These are phyloP conservation scores for Vulpes ferrilata DNA, from an alignment of 2,113 vertebrate species.

Conservation along the genomic window DNA sequence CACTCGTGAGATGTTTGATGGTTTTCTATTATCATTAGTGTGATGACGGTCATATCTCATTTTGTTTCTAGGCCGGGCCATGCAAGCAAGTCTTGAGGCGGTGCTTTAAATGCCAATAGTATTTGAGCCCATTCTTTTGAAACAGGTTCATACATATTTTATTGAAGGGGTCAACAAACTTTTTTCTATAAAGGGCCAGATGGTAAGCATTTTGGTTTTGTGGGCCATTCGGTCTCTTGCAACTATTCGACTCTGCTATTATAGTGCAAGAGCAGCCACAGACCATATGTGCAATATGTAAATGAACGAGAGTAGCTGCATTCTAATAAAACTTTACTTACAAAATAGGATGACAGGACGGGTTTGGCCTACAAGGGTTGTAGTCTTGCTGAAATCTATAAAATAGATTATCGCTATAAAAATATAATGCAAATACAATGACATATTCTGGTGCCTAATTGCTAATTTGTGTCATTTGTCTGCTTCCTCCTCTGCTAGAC, in stretches of 20 bases:
- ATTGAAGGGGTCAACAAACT: background rate
- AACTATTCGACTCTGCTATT: background rate
- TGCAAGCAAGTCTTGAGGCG: background rate
- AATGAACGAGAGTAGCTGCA: background rate
- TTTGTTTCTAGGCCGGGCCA: background rate
- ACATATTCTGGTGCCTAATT: background rate
- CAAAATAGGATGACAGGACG: background rate
- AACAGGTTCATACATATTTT: background rate
- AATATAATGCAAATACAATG: background rate
- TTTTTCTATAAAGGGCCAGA: background rate
- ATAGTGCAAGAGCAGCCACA: background rate
- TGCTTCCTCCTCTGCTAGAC: background rate
- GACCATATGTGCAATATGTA: background rate
- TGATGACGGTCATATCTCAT: background rate
- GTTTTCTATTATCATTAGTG: background rate
- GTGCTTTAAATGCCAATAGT: background rate
- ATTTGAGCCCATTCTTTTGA: slow-evolving; percentile 7
- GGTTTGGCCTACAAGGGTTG: background rate
- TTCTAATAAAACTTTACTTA: slow-evolving; percentile 6
- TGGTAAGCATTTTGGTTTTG: slow-evolving; percentile 38
- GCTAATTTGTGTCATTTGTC: background rate
- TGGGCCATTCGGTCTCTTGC: background rate
- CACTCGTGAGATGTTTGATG: slow-evolving; percentile 12
- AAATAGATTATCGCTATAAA: background rate
- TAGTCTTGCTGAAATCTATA: background rate